Evolutionary conservation across 2,113 vertebrate genomes (phyloP), one percentile per base, ranked within the genome.

Genomic region (Erythrocercus mccallii): DNA sequence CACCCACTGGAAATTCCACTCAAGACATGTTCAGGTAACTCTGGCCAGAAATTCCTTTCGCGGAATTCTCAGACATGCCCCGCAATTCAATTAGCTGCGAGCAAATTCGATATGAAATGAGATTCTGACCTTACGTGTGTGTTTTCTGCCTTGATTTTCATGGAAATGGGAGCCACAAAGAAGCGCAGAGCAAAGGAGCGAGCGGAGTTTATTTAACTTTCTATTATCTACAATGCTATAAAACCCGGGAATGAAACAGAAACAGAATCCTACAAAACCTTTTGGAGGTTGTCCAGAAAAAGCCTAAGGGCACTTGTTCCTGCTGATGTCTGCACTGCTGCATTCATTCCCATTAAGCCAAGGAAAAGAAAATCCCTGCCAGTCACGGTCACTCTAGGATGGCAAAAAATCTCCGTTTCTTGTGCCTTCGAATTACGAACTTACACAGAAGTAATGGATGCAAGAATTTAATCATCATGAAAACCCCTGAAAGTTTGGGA

Each of bases 191-290:
- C 47, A 51, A 90, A 92, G 60, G 64, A 92, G 51, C 0, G 1
- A 86, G 69, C 6, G 4, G 53, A 84, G 88, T 96, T 97, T 96
- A 87, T 97, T 94, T 97, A 89, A 89, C 92, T 95, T 95, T 33
- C 24, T 83, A 88, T 72, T 92, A 86, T 80, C 93, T 94, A 7
- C 74, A 45, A 35, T 6, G 30, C 70, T 53, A 31, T 92, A 93
- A 94, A 93, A 88, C 23, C 37, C 81, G 86, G 85, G 94, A 94
- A 92, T 33, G 85, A 92, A 86, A 13, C 35, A 95, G 93, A 94
- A 96, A 90, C 68, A 17, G 64, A 84, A 90, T 64, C 68, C 72
- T 74, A 42, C 72, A 45, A 90, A 94, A 90, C 37, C 37, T 71
- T 90, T 57, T 92, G 92, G 85, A 93, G 48, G 15, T 12, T 50